These are phyloP conservation scores for Lagodon rhomboides DNA, from an alignment of 2,797 vertebrate species.

Conservation along the genomic window DNA sequence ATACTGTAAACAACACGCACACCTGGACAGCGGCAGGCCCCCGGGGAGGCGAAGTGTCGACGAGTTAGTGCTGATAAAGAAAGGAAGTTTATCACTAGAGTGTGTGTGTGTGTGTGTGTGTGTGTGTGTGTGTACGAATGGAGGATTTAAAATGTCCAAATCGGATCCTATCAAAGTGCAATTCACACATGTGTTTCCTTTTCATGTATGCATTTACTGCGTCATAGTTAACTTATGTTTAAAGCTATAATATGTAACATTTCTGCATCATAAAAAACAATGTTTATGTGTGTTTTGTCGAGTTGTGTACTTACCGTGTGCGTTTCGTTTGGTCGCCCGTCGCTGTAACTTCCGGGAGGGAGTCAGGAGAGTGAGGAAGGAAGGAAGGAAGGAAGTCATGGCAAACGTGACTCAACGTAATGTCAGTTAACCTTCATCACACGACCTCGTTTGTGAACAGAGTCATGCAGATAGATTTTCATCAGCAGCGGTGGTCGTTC, in stretches of 20 bases:
- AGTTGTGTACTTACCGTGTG: too few species aligned
- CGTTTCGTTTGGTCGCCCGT: too few species aligned
- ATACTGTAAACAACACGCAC: constrained; percentile 86
- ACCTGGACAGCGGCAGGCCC: constrained; percentile 77
- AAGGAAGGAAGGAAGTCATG: too few species aligned
- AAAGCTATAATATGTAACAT: not conserved
- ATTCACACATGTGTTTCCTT: not conserved
- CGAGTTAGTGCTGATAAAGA: constrained; percentile 55
- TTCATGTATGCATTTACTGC: not conserved
- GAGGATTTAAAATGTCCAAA: not conserved
- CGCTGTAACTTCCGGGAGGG: too few species aligned
- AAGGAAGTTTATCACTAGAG: constrained; percentile 50
- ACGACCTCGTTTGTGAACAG: too few species aligned
- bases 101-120: not conserved
- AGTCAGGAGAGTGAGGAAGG: too few species aligned
- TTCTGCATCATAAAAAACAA: not conserved
- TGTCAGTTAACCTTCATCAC: too few species aligned
- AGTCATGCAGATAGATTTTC: too few species aligned
- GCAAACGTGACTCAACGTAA: too few species aligned
- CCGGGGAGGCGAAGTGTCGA: constrained; percentile 50
- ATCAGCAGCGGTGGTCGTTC: too few species aligned
- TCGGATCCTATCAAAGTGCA: not conserved
- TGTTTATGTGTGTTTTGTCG: too few species aligned
- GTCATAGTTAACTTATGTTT: not conserved
- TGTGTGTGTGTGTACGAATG: not conserved